Conservation (phyloP, 92 coral and sea anemone species). For the Actinernus sp. region DNA sequence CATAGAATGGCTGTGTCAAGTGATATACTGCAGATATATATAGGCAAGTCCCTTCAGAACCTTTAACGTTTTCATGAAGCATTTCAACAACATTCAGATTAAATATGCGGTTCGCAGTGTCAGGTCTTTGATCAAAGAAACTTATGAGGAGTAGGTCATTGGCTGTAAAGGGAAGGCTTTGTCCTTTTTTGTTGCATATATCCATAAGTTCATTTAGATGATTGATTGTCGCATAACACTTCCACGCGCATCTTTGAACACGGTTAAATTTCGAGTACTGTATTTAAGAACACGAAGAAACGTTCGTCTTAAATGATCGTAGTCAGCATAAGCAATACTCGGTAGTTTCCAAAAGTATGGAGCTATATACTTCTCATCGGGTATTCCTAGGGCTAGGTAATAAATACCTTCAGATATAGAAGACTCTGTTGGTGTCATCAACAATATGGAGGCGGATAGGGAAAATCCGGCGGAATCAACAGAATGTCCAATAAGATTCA, state of each 20-base stretch:
- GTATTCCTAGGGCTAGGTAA: neutral
- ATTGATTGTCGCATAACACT: neutral
- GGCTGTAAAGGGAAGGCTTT: neutral
- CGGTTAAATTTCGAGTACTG: neutral
- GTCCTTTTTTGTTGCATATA: neutral
- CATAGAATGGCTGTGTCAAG: neutral
- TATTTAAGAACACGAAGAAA: neutral
- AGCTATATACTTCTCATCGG: neutral
- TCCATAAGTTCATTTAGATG: neutral
- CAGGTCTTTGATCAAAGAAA: neutral
- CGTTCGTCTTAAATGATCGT: neutral
- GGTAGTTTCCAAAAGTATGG: neutral
- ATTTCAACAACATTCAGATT: neutral
- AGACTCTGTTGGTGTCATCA: neutral
- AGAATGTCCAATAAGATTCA: constrained; percentile 11
- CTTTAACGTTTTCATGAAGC: neutral
- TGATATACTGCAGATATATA: neutral
- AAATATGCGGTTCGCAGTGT: neutral
- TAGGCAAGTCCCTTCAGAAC: neutral
- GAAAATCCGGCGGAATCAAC: constrained; percentile 28
- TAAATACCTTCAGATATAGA: neutral
- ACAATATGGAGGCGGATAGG: neutral
- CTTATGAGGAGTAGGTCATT: neutral
- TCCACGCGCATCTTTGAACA: neutral
- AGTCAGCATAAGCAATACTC: neutral